Percentiles rank a stretch among this genome's conserved stretches.
These are phyloP conservation scores for Eudyptes chrysolophus DNA, from an alignment of 2,113 vertebrate species.

Conservation along the genomic window DNA sequence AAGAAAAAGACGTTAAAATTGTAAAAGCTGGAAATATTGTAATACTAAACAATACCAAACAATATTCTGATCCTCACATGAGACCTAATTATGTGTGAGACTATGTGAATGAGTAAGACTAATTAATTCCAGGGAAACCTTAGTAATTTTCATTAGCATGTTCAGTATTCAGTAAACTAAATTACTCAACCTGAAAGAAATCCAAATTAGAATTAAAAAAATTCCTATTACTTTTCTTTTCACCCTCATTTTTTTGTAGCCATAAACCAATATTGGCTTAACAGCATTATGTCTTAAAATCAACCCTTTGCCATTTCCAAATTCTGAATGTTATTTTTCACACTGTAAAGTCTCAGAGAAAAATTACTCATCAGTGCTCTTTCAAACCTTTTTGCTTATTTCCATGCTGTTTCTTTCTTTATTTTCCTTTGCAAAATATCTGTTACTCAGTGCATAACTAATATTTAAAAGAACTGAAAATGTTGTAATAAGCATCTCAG, in stretches of 20 bases:
- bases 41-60: neutral
- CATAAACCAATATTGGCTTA: neutral
- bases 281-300: neutral
- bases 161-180: neutral
- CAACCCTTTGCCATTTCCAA: neutral
- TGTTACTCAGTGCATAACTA: neutral
- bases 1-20: neutral
- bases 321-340: neutral
- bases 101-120: neutral
- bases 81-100: neutral
- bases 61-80: neutral
- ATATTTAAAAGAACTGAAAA: neutral
- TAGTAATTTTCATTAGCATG: neutral
- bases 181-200: neutral
- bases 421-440: neutral
- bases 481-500: neutral
- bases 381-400: neutral
- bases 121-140: neutral
- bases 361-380: neutral
- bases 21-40: neutral
- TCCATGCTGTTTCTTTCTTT: neutral
- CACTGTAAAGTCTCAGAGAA: neutral
- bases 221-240: neutral
- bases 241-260: neutral
- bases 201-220: neutral